Conservation (phyloP, 1,140 invertebrate genomes). For the Bombus affinis region DNA sequence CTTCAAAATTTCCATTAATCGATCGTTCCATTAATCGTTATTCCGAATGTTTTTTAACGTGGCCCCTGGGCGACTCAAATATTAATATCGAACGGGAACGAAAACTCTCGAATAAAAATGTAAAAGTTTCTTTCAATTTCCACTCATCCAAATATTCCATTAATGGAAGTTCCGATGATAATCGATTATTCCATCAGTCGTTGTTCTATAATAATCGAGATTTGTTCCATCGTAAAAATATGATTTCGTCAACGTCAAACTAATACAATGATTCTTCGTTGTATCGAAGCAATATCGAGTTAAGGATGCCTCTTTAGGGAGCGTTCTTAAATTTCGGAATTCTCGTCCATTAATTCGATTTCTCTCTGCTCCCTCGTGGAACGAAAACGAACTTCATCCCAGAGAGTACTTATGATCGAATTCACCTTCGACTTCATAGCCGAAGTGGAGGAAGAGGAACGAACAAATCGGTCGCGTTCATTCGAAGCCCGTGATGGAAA, state of each 20-base stretch:
- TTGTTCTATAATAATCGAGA: background rate
- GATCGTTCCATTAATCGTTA: background rate
- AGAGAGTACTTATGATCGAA: conserved; percentile 2
- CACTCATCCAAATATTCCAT: background rate
- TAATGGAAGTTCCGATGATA: background rate
- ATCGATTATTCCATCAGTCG: background rate
- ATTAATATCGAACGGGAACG: background rate
- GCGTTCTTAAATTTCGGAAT: background rate
- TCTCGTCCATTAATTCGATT: conserved; percentile 8
- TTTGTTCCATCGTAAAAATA: background rate
- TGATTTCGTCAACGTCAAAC: no score
- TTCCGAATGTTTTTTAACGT: background rate
- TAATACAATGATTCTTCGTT: no score
- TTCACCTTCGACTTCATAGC: conserved; percentile 10
- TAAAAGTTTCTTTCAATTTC: background rate
- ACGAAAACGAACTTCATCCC: background rate
- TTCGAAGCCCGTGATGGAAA: conserved; percentile 43
- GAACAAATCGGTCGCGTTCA: conserved; percentile 31
- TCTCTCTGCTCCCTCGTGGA: background rate
- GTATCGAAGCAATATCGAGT: background rate
- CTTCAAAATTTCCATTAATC: background rate
- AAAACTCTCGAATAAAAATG: background rate
- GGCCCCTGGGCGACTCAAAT: background rate
- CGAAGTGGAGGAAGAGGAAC: background rate
- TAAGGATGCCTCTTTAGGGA: background rate